Conservation (phyloP, 2,888 invertebrate species). For the Aleiodes alternator region DNA sequence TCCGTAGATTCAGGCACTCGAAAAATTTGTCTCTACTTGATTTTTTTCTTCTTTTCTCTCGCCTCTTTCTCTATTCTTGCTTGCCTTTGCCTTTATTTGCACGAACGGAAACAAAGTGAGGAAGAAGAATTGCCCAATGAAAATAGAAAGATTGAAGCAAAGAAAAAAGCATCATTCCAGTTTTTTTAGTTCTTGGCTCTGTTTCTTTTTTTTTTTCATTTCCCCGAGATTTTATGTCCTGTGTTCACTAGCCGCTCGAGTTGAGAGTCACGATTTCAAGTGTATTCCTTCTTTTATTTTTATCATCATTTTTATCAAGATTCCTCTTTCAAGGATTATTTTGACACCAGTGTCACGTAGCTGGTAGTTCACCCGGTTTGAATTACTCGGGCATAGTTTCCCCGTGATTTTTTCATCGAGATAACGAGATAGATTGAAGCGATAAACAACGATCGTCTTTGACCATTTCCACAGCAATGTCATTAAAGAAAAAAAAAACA, state of each 20-base stretch:
- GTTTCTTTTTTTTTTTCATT: too few relatives aligned
- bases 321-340: slow-evolving; percentile 9
- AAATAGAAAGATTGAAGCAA: neutral
- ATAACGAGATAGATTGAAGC: slow-evolving; percentile 9
- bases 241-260: neutral
- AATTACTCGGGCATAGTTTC: neutral
- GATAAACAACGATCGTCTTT: neutral
- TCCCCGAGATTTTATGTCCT: neutral
- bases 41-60: neutral
- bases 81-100: neutral
- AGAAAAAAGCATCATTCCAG: slow-evolving; percentile 2
- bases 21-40: slow-evolving; percentile 25
- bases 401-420: neutral
- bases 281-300: too few relatives aligned
- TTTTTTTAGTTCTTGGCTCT: slow-evolving; percentile 5
- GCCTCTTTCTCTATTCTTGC: neutral
- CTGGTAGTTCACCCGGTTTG: neutral
- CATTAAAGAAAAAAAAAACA: neutral
- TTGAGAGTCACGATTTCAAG: neutral
- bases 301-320: too few relatives aligned
- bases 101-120: slow-evolving; percentile 32
- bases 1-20: slow-evolving; percentile 23
- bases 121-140: slow-evolving; percentile 7
- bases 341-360: slow-evolving; percentile 19
- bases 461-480: neutral